A percentile compares a stretch with the other conserved stretches of the same genome.
These are phyloP conservation scores for Oophaga pumilio DNA, from an alignment of 2,113 vertebrate genomes.

Conservation along the genomic window DNA sequence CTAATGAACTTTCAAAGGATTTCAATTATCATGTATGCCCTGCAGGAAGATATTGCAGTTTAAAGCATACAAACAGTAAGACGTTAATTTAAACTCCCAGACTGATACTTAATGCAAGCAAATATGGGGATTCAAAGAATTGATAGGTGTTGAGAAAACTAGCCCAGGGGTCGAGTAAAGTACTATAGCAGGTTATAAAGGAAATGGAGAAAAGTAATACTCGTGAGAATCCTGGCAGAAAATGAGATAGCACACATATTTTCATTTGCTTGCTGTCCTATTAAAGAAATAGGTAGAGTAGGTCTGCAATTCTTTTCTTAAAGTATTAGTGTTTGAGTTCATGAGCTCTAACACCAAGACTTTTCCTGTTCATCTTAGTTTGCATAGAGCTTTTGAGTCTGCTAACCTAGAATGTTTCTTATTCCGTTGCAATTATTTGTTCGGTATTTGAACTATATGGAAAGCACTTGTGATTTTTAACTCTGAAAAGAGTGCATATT, in stretches of 20 bases:
- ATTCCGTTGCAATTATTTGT: neutral
- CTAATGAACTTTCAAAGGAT: constrained; percentile 57
- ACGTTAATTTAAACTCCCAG: constrained; percentile 51
- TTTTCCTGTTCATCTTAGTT: neutral
- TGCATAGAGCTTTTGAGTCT: neutral
- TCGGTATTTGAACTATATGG: neutral
- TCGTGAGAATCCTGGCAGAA: constrained; percentile 38
- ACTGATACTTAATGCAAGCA: constrained; percentile 21
- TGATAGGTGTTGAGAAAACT: constrained; percentile 41
- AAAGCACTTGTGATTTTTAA: no score
- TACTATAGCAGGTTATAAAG: constrained; percentile 43
- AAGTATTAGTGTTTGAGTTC: neutral
- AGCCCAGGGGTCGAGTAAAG: constrained; percentile 32
- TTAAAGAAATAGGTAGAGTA: constrained; percentile 13
- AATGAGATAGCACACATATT: constrained; percentile 21
- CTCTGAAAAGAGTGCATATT: no score
- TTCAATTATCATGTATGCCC: constrained; percentile 53
- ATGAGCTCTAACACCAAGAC: neutral
- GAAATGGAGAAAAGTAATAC: constrained; percentile 36
- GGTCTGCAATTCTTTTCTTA: constrained; percentile 7
- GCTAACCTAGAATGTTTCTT: neutral
- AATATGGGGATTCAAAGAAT: constrained; percentile 46
- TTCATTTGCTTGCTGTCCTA: neutral
- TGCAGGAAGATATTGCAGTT: constrained; percentile 58
- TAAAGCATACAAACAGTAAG: constrained; percentile 59